Percentiles rank a stretch among this genome's conserved stretches.
These are phyloP conservation scores for Pomacea canaliculata DNA, from an alignment of 2,888 invertebrate genomes.

Conservation along the genomic window DNA sequence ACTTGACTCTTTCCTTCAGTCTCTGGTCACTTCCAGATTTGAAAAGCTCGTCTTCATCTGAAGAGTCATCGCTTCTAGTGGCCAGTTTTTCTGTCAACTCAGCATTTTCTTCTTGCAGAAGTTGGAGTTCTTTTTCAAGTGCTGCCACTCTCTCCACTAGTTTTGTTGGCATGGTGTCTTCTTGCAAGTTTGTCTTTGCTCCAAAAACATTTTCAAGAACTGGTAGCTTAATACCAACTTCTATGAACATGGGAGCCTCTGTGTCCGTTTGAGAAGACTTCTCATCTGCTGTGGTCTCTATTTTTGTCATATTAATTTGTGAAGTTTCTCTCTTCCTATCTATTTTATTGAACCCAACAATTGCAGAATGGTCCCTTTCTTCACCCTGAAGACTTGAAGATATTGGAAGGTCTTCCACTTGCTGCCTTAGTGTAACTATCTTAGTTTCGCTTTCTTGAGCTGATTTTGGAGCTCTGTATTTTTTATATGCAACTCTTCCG, in stretches of 20 bases:
- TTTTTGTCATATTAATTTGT: too few species aligned
- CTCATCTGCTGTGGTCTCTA: conserved; percentile 9
- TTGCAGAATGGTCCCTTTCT: too few species aligned
- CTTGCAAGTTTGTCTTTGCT: too few species aligned
- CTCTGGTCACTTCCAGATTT: conserved; percentile 3
- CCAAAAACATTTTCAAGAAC: too few species aligned
- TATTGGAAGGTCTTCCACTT: conserved; percentile 30
- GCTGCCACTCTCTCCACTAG: conserved; percentile 23
- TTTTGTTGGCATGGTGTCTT: too few species aligned
- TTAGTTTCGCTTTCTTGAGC: conserved; percentile 33
- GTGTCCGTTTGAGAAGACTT: conserved; percentile 20
- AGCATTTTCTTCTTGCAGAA: conserved; percentile 29
- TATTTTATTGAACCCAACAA: too few species aligned
- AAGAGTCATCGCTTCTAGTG: neutral
- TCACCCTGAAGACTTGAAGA: neutral
- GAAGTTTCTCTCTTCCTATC: too few species aligned
- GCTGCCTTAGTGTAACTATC: conserved; percentile 30
- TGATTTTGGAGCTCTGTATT: conserved; percentile 31
- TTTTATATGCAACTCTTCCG: conserved; percentile 35
- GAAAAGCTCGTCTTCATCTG: conserved; percentile 14
- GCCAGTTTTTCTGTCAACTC: conserved; percentile 24
- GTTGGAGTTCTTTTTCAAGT: conserved; percentile 26
- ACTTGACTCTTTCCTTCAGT: conserved; percentile 14
- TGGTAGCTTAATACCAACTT: too few species aligned
- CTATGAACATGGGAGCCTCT: conserved; percentile 1